Base-by-base conservation (phyloP, 2,888 invertebrate species). In the Calameuta pallipes region DNA sequence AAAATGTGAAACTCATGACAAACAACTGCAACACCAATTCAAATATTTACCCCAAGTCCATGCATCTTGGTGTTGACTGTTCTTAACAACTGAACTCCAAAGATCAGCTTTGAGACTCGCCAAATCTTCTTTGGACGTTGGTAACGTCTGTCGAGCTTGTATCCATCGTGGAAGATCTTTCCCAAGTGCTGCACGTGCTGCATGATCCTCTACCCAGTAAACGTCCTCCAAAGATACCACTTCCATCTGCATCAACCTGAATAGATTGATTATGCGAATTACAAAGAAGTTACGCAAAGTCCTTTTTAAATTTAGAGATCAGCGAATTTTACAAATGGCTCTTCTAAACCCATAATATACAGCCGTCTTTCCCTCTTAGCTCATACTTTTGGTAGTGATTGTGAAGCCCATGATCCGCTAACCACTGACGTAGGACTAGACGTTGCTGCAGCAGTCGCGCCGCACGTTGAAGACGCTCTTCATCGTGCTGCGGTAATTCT, bases 181-280 rank as follows among this genome's bases (percentile, higher is more conserved):
- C 82, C 96, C 96, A 80, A 97, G 93, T 33, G 96, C 94, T 86
- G 95, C 94, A 70, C 95, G 94, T 33, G 96, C 96, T 79, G 95
- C 94, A 79, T 95, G 94, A 91, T 97, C 97, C 91, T 97, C 97
- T 89, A 96, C 93, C 97, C 97, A 97, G 92, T 97, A 97, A 41
- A 97, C 97, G 92, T 97, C 97, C 91, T 97, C 97, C 83, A 97
- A 91, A n/a, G 96, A 96, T 76, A 96, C 94, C 74, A 97, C 96
- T 92, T 97, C 97, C 90, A 96, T 94, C 85, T 95, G 95, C 86
- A 96, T 93, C 85, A 97, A 92, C 88, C 96, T 95, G 90, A 4
- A 36, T 31, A 76, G 13, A 86, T 23, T 23, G 9, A 56, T 56
- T 23, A 56, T 9, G 23, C 9, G 9, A 56, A 1, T 56, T 23